phyloP scores from a whole-genome alignment of 2,113 vertebrate genomes.

The Erythrolamprus reginae region DNA sequence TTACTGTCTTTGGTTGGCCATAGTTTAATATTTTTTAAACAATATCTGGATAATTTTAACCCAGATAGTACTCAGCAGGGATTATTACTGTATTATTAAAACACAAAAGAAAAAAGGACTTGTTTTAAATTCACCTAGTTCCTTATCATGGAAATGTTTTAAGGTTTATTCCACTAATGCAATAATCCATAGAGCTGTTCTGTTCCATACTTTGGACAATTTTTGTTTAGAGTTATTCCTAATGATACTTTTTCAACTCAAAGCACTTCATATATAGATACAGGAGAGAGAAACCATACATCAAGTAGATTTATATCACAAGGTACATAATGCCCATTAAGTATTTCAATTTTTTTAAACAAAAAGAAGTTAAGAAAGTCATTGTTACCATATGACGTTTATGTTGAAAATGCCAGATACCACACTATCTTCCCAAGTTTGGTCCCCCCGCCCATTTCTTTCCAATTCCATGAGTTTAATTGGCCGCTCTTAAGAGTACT shows the following conservation, averaged over 20 bases:
- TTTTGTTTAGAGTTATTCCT: not conserved
- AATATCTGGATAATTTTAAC: not conserved
- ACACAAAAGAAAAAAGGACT: not conserved
- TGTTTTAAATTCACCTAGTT: not conserved
- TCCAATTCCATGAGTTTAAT: not conserved
- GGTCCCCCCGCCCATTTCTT: no score
- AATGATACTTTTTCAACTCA: not conserved
- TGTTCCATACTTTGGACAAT: not conserved
- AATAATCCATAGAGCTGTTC: not conserved
- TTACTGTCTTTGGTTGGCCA: not conserved
- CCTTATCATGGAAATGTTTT: not conserved
- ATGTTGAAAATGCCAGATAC: not conserved
- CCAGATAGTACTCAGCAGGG: not conserved
- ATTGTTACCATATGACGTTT: not conserved
- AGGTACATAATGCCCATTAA: not conserved
- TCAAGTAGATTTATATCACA: not conserved
- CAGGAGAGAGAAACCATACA: not conserved
- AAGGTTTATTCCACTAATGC: not conserved
- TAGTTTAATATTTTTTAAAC: not conserved
- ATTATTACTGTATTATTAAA: not conserved
- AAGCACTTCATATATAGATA: not conserved
- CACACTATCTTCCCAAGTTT: not conserved
- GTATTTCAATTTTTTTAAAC: not conserved
- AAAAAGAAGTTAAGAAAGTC: not conserved
- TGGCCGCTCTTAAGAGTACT: not conserved